Evolutionary conservation across 2,888 invertebrate genomes (phyloP), one percentile per base, ranked within the genome.

Genomic region (Deladenus siricidicola): DNA sequence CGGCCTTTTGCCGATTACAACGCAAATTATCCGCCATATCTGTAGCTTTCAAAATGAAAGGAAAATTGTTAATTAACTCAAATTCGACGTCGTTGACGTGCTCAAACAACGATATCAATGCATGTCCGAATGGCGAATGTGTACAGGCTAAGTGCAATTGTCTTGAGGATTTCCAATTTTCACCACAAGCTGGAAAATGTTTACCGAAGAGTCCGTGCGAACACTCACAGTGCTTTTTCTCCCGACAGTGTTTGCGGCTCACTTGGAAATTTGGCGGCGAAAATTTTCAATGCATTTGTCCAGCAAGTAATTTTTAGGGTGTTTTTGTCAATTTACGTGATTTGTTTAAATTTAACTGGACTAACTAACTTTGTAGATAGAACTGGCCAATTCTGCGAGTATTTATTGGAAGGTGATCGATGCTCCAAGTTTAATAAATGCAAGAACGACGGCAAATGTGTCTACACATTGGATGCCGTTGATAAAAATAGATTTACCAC

Each of bases 111-210:
- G n/a, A 30, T 21, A 47, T 39, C 19, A 58, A 58, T 29, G 44
- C 28, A 17, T 58, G 52, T 44, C 58, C 58, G 17, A 58, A 58
- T 47, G 58, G 58, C 14, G n/a, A 4, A 14, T 58, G 58, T 30
- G 14, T 26, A n/a, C n/a, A n/a, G n/a, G n/a, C n/a, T n/a, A n/a
- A n/a, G n/a, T n/a, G n/a, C n/a, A n/a, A n/a, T n/a, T n/a, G n/a
- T n/a, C n/a, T n/a, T n/a, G n/a, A n/a, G n/a, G n/a, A n/a, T n/a
- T n/a, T n/a, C n/a, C 17, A 48, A 48, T 48, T 48, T 48, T 48
- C 24, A 24, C 3, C 8, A 14, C 14, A 48, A 23, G 8, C 39
- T 43, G 23, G 21, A 2, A 17, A 17, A 24, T 39, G 53, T 53
- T 21, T 34, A 14, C 39, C 34, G 26, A 3, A 21, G 19, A 10